These are phyloP conservation scores for Leptinotarsa texana DNA, from an alignment of 1,140 invertebrate genomes.

Conservation along the genomic window DNA sequence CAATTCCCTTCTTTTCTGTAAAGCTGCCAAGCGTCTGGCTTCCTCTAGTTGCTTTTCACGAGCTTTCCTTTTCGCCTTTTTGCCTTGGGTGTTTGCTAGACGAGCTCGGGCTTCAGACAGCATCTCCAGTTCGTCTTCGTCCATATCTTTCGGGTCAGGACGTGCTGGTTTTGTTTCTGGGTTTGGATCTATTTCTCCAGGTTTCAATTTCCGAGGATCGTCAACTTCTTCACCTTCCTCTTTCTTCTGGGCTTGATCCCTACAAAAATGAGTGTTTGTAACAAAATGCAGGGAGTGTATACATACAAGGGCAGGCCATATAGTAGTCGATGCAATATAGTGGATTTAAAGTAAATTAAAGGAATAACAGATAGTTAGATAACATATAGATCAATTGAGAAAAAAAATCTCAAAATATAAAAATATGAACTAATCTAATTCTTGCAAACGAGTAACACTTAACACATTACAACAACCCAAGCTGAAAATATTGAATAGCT, in stretches of 20 bases:
- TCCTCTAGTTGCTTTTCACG: slow-evolving; percentile 98
- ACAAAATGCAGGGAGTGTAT: too few species aligned
- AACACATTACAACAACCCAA: too few species aligned
- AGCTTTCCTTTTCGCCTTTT: slow-evolving; percentile 81
- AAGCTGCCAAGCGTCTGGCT: slow-evolving; percentile 89
- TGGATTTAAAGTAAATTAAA: too few species aligned
- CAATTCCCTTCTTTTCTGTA: slow-evolving; percentile 95
- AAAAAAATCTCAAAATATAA: too few species aligned
- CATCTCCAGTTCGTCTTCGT: slow-evolving; percentile 99
- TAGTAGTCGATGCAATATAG: too few species aligned
- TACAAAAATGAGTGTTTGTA: slow-evolving; percentile 50
- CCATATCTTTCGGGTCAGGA: slow-evolving; percentile 99
- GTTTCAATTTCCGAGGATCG: slow-evolving; percentile 95
- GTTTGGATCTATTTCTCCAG: slow-evolving; percentile 99
- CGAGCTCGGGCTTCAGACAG: slow-evolving; percentile 96
- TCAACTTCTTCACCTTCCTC: slow-evolving; percentile 93
- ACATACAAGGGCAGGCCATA: too few species aligned
- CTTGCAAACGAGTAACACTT: too few species aligned
- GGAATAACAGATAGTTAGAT: too few species aligned
- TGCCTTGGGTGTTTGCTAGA: slow-evolving; percentile 98
- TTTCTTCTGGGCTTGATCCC: slow-evolving; percentile 97
- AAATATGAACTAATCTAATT: too few species aligned
- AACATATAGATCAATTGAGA: too few species aligned
- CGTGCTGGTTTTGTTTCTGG: slow-evolving; percentile 99
- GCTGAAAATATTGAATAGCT: too few species aligned